Base-by-base conservation (phyloP, 1,140 invertebrate species). In the Drosophila yakuba region DNA sequence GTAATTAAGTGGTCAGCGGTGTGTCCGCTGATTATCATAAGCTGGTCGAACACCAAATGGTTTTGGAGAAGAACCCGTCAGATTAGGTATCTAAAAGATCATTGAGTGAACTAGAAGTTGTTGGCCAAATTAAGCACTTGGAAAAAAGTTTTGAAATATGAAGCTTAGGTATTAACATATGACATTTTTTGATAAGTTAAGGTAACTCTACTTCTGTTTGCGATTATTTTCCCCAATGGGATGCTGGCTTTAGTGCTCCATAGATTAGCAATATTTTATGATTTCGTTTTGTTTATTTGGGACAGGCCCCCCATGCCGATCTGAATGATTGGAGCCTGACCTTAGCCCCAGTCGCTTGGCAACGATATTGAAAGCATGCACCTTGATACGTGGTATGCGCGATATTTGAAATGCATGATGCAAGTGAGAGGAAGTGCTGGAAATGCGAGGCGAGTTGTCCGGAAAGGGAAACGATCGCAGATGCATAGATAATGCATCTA, bases 351-450 rank as follows among this genome's bases (percentile, higher is more conserved):
- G 67, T 56, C 28, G 14, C 11, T 57, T 17, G 55, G 25, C 55
- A 44, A n/a, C 55, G 43, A 28, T 44, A 32, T 43, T 17, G 39
- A 17, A 51, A 61, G 59, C 38, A 14, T n/a, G 45, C 39, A 25
- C 67, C 62, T 68, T 71, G 20, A 48, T 41, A 38, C 28, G 38
- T 25, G 7, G 14, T 17, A 17, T 17, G 1, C 17, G 17, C 7
- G 12, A 44, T 38, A 14, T 36, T 71, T 36, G n/a, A 44, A 58
- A 69, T 57, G 43, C 51, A 57, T 20, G 51, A 71, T 69, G 51
- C 67, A 69, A 50, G 67, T 71, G 63, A 71, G 67, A 71, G 63
- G 67, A 71, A 69, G 56, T 35, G 67, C 63, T 47, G 63, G 25
- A 25, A 25, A 32, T 32, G 28, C 7, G 28, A 32, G 7, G 23